These are phyloP conservation scores for Tenthredo amoena DNA, from an alignment of 2,888 invertebrate genomes.

Conservation along the genomic window DNA sequence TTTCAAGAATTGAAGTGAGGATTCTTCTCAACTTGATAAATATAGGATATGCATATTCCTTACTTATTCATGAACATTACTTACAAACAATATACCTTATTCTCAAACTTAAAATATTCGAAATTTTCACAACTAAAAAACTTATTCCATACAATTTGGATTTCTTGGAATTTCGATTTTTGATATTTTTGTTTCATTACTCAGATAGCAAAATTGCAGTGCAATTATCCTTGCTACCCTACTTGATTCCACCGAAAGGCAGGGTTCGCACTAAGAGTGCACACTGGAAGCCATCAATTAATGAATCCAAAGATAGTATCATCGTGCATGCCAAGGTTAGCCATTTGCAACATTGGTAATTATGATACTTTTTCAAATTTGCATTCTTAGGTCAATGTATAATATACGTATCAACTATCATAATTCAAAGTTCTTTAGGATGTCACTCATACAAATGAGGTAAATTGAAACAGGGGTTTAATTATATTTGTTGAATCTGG, in stretches of 20 bases:
- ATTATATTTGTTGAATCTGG: background rate
- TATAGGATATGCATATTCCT: background rate
- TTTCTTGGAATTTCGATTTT: background rate
- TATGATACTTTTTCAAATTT: too few relatives aligned
- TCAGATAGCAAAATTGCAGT: conserved; percentile 46
- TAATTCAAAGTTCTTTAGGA: background rate
- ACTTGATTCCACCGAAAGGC: conserved; percentile 51
- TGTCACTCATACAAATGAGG: background rate
- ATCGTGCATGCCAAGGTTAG: conserved; percentile 52
- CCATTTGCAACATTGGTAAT: too few relatives aligned
- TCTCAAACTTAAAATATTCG: background rate
- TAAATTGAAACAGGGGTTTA: too few relatives aligned
- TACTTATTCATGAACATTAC: background rate
- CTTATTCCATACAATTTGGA: background rate
- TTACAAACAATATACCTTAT: background rate
- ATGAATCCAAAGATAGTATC: conserved; percentile 50
- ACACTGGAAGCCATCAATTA: conserved; percentile 55
- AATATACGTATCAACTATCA: background rate
- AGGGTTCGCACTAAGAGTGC: conserved; percentile 32
- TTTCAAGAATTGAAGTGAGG: background rate
- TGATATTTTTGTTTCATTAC: conserved; percentile 14
- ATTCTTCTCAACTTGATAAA: background rate
- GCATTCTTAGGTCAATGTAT: too few relatives aligned
- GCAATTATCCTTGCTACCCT: conserved; percentile 47
- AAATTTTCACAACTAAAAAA: background rate